These are phyloP conservation scores for Tolmerus cingulatus DNA, from an alignment of 2,888 invertebrate species.

Conservation along the genomic window DNA sequence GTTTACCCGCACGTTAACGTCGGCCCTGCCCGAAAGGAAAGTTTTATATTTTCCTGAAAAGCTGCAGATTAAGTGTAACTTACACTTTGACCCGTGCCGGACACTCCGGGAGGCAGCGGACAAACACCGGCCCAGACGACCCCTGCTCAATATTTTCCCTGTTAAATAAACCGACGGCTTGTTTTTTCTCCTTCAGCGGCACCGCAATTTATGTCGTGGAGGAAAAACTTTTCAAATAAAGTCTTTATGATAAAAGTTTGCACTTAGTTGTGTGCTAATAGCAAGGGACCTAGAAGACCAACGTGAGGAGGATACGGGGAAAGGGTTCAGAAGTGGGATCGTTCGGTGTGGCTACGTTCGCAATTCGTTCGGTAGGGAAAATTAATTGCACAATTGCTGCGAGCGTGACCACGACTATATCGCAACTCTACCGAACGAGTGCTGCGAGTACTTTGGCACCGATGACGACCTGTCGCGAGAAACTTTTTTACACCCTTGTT, in stretches of 20 bases:
- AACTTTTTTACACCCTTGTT: constrained; percentile 17
- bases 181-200: constrained; percentile 41
- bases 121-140: constrained; percentile 41
- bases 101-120: constrained; percentile 7
- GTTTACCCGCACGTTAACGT: constrained; percentile 31
- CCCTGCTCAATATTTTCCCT: constrained; percentile 47
- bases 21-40: constrained; percentile 30
- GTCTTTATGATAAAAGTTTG: constrained; percentile 49
- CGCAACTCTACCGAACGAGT: background rate
- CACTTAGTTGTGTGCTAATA: constrained; percentile 49
- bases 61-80: constrained; percentile 42
- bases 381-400: constrained; percentile 45
- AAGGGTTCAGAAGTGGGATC: background rate
- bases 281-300: constrained; percentile 10
- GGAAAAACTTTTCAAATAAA: constrained; percentile 49
- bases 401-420: background rate
- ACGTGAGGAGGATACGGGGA: background rate
- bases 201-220: constrained; percentile 43
- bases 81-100: constrained; percentile 30
- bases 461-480: background rate
- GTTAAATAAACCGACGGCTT: constrained; percentile 48
- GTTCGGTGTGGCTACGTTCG: background rate
- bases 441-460: background rate
- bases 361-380: constrained; percentile 29
- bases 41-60: constrained; percentile 44